phyloP scores from a whole-genome alignment of 2,888 invertebrate species.

The Sesia apiformis region DNA sequence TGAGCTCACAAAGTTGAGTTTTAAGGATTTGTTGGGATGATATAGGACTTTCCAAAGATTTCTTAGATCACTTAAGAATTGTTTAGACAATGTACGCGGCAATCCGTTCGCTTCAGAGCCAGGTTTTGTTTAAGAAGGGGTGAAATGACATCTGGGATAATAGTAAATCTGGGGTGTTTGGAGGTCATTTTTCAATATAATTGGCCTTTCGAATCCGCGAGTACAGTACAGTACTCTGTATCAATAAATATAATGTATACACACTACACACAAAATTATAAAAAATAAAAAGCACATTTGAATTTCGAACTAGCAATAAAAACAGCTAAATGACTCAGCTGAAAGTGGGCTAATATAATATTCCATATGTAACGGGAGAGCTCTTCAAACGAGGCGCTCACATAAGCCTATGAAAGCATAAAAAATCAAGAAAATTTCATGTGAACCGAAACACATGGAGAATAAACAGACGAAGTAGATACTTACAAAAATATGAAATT shows the following conservation, averaged over 20 bases:
- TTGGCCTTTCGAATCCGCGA: slow-evolving; percentile 21
- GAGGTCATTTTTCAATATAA: slow-evolving; percentile 65
- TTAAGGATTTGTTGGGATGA: slow-evolving; percentile 4
- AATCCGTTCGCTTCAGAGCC: slow-evolving; percentile 63
- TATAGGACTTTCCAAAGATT: slow-evolving; percentile 27
- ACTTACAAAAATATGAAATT: slow-evolving; percentile 76
- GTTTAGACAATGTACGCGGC: slow-evolving; percentile 63
- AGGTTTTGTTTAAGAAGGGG: slow-evolving; percentile 64
- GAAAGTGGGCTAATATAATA: slow-evolving; percentile 57
- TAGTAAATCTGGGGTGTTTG: slow-evolving; percentile 46
- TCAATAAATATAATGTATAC: no score
- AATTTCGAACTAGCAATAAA: slow-evolving; percentile 3
- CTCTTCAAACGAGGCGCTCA: slow-evolving; percentile 48
- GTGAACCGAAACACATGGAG: slow-evolving; percentile 73
- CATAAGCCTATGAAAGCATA: slow-evolving; percentile 70
- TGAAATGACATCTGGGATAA: slow-evolving; percentile 65
- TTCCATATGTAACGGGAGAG: slow-evolving; percentile 51
- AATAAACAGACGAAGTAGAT: slow-evolving; percentile 72
- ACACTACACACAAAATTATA: slow-evolving; percentile 11
- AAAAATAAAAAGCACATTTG: slow-evolving; percentile 20
- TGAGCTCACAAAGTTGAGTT: slow-evolving; percentile 11
- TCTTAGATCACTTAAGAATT: slow-evolving; percentile 53
- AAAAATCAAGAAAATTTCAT: slow-evolving; percentile 71
- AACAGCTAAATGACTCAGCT: slow-evolving; percentile 45
- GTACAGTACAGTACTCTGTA: slow-evolving; percentile 4